Percentiles rank a stretch among this genome's conserved stretches.
phyloP scores from a whole-genome alignment of 2,113 vertebrate species.

The Pan paniscus region DNA sequence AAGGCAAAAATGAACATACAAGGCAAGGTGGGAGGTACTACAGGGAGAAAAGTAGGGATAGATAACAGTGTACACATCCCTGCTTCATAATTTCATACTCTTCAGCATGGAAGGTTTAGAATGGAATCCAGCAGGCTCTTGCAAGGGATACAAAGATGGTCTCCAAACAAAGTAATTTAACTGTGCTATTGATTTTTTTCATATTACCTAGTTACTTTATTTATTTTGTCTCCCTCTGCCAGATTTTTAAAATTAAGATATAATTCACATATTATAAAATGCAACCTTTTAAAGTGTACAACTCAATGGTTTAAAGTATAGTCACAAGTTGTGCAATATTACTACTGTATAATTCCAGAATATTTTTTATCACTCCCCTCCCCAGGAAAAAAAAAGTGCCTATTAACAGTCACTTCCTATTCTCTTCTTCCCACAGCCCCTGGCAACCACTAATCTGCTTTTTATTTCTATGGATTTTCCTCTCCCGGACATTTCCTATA shows the following conservation, averaged over 20 bases:
- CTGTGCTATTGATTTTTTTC: neutral
- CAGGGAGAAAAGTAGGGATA: neutral
- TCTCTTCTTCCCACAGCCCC: neutral
- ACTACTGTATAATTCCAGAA: neutral
- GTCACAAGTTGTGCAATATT: neutral
- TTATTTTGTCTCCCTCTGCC: neutral
- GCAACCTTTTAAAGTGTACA: neutral
- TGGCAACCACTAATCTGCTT: neutral
- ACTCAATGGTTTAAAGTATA: neutral
- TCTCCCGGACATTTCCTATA: neutral
- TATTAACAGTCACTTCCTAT: neutral
- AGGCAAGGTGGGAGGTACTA: neutral
- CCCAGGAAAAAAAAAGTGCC: neutral
- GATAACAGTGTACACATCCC: neutral
- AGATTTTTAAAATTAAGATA: neutral
- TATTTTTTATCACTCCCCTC: neutral
- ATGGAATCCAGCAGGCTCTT: neutral
- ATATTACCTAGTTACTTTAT: neutral
- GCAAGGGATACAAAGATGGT: neutral
- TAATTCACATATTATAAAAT: neutral
- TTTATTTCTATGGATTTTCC: neutral
- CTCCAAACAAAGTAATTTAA: conserved; percentile 22
- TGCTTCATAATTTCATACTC: neutral
- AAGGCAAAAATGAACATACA: neutral
- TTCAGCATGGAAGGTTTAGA: neutral